These are phyloP conservation scores for Pteronura brasiliensis DNA, from an alignment of 2,113 vertebrate genomes.

Conservation along the genomic window DNA sequence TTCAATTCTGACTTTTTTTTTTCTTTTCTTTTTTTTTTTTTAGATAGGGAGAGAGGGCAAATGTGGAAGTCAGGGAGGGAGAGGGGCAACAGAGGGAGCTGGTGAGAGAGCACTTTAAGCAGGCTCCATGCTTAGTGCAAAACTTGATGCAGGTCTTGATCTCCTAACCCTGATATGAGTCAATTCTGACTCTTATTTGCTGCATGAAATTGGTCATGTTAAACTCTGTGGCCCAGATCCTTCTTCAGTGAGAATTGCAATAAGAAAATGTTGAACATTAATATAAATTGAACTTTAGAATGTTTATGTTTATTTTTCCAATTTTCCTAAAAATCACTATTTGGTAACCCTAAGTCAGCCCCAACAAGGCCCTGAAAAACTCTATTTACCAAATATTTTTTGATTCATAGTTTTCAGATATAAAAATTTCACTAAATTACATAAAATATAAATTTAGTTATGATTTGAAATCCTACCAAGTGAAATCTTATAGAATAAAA, in stretches of 20 bases:
- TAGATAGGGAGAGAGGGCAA: not conserved
- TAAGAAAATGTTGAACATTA: not conserved
- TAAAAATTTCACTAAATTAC: not conserved
- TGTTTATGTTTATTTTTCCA: not conserved
- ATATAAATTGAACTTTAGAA: not conserved
- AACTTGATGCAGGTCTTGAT: not conserved
- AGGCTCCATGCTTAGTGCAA: not conserved
- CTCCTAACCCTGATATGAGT: not conserved
- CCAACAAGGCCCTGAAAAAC: rapidly evolving
- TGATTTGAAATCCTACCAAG: not conserved
- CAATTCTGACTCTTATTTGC: not conserved
- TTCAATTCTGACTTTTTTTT: not conserved
- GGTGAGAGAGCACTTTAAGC: not conserved
- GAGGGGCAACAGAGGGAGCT: not conserved
- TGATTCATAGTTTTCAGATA: not conserved
- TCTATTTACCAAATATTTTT: not conserved
- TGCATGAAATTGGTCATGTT: not conserved
- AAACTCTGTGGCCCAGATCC: not conserved
- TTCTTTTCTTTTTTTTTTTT: too few species aligned
- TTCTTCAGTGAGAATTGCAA: not conserved
- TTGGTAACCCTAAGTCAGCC: not conserved
- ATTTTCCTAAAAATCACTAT: not conserved
- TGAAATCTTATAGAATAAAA: not conserved
- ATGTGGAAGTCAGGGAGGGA: too few species aligned
- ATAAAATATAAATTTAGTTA: not conserved